phyloP scores from a whole-genome alignment of 1,140 invertebrate species.

The Saccostrea echinata region DNA sequence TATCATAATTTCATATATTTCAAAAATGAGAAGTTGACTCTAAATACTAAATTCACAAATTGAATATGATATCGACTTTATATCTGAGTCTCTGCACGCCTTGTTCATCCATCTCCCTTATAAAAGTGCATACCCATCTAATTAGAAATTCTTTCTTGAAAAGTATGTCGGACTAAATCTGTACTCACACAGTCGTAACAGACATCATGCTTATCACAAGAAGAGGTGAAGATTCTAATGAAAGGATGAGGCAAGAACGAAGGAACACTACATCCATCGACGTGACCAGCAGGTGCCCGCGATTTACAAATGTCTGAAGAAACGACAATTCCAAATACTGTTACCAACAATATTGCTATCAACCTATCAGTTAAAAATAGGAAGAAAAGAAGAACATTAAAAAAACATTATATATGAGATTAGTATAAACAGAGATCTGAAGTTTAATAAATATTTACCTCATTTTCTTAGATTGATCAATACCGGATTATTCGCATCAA shows the following conservation, averaged over 20 bases:
- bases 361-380: background rate
- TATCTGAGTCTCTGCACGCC: too few species aligned
- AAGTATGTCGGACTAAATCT: too few species aligned
- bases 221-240: background rate
- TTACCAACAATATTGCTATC: background rate
- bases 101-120: too few species aligned
- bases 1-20: too few species aligned
- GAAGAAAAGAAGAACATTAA: background rate
- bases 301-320: slow-evolving; percentile 1
- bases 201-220: background rate
- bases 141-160: too few species aligned
- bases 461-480: background rate
- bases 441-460: background rate
- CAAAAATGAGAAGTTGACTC: too few species aligned
- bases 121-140: too few species aligned
- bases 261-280: background rate
- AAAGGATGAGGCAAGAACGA: background rate
- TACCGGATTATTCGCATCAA: background rate
- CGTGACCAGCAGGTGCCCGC: slow-evolving; percentile 3
- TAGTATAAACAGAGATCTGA: background rate
- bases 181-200: background rate
- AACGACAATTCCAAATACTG: background rate
- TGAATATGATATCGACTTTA: too few species aligned
- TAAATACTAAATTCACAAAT: too few species aligned
- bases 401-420: background rate